Evolutionary conservation across 2,113 vertebrate species (phyloP), one percentile per base, ranked within the genome.

Genomic region (Calidris pygmaea): DNA sequence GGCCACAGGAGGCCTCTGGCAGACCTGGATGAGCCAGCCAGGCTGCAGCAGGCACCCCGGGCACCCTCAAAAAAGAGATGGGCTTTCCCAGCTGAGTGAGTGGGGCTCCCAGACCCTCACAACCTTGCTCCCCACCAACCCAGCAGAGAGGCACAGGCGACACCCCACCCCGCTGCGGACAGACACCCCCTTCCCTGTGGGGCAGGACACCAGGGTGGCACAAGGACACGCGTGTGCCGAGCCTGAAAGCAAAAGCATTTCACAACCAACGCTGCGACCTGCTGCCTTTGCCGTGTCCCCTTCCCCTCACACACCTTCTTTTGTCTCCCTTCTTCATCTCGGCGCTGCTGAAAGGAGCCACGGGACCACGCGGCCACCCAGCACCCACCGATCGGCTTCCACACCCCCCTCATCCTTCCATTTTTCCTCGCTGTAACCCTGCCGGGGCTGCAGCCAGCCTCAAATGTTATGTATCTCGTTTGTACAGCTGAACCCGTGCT

Each of bases 261-360:
- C 68, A 22, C 0, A 0, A n/a, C 4, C 0, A 34, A 4, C 1
- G 2, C 3, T 23, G 52, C 10, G 2, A 29, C 18, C 39, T 35
- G 63, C 78, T 48, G 37, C 32, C 39, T 39, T 43, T 15, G 32
- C 39, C 2, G 3, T 24, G 55, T 9, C 29, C n/a, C 12, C 6
- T 17, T 41, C 32, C 32, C 50, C 29, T 27, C 19, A 6, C 43
- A 9, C 39, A 10, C 17, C 9, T 13, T 7, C 11, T 62, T 67
- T 34, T 47, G 16, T 45, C 58, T 53, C 35, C 84, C 27, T 43
- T 62, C 22, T 52, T 41, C 22, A 1, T 27, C 48, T 2, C 1
- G 6, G 26, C 4, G 0, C 53, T 21, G 71, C 53, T 18, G 43
- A 24, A 7, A 52, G 37, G n/a, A 81, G 72, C n/a, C 76, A 10